These are phyloP conservation scores for Ahaetulla prasina DNA, from an alignment of 2,113 vertebrate species.

Conservation along the genomic window DNA sequence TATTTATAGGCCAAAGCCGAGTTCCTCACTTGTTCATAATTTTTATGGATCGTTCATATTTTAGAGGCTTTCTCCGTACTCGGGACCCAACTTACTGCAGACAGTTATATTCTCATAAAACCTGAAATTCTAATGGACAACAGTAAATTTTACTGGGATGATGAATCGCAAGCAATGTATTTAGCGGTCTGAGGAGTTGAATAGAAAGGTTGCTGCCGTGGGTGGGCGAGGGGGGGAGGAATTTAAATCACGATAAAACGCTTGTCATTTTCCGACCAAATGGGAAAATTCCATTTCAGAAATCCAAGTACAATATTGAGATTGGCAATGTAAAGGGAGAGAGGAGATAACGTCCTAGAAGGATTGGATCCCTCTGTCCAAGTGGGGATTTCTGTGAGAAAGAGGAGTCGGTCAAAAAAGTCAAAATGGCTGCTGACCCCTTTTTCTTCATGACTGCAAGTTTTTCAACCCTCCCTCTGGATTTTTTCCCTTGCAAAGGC, in stretches of 20 bases:
- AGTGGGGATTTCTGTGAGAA: not conserved
- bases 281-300: not conserved
- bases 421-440: not conserved
- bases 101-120: not conserved
- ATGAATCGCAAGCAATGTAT: not conserved
- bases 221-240: no score
- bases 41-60: not conserved
- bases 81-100: not conserved
- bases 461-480: not conserved
- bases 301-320: not conserved
- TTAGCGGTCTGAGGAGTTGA: not conserved
- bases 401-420: not conserved
- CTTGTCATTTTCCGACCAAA: not conserved
- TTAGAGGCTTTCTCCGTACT: not conserved
- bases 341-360: accelerated
- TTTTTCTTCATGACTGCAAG: not conserved
- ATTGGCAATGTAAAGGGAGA: no score
- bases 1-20: not conserved
- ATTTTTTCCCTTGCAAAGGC: no score
- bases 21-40: not conserved
- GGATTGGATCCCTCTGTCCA: not conserved
- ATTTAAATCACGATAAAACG: not conserved
- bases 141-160: not conserved
- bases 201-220: not conserved
- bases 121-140: not conserved